Evolutionary conservation across 2,888 invertebrate species (phyloP).

Genomic region (Alcis repandata): DNA sequence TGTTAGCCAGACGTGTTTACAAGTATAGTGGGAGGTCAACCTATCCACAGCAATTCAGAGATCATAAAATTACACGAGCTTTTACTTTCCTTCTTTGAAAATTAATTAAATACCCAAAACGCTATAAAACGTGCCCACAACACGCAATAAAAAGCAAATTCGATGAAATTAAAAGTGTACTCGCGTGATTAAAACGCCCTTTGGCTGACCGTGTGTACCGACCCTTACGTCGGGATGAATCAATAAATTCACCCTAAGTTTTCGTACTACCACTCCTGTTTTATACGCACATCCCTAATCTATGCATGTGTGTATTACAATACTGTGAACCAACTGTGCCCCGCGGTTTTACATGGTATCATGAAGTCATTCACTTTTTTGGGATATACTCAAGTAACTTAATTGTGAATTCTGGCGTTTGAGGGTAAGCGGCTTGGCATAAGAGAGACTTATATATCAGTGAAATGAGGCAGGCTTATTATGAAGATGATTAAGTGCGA

Average conservation of each 20-base stretch:
- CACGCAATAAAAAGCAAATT: constrained; percentile 31
- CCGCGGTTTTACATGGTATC: not conserved
- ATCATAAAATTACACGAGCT: not conserved
- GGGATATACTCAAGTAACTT: no score
- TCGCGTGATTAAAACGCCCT: constrained; percentile 19
- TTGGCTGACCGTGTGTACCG: constrained; percentile 27
- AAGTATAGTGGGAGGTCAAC: no score
- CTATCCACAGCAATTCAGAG: not conserved
- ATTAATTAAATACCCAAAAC: constrained; percentile 22
- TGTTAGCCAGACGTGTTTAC: no score
- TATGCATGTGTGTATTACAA: constrained; percentile 48
- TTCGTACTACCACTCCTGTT: constrained; percentile 53
- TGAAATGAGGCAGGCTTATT: no score
- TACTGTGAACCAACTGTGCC: not conserved
- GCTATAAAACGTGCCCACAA: constrained; percentile 29
- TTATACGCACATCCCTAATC: constrained; percentile 44
- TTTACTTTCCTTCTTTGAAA: not conserved
- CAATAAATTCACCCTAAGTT: constrained; percentile 71
- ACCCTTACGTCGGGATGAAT: constrained; percentile 57
- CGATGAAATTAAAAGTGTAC: constrained; percentile 25
- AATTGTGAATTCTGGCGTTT: no score
- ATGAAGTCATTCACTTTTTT: no score
- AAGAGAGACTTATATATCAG: no score
- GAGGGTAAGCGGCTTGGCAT: no score
- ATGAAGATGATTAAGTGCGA: no score